Conservation (phyloP, 2,797 vertebrate genomes). For the Chiloscyllium punctatum region DNA sequence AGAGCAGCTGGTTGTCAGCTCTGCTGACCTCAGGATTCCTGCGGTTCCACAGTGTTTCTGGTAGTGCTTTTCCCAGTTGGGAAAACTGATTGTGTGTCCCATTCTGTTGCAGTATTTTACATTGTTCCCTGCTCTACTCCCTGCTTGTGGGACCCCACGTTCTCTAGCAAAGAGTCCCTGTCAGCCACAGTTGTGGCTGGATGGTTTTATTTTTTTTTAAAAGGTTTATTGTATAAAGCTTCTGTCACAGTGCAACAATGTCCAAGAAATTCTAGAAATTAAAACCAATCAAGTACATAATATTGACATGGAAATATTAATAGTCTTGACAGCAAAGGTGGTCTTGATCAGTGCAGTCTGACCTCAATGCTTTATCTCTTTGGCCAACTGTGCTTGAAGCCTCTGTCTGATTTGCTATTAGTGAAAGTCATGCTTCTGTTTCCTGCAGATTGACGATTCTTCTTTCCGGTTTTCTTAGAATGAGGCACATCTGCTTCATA, state of each 20-base stretch:
- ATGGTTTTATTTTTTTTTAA: neutral
- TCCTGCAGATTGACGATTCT: conserved; percentile 55
- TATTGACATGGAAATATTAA: neutral
- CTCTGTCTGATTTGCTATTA: conserved; percentile 72
- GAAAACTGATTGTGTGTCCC: too few species aligned
- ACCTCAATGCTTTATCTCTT: conserved; percentile 68
- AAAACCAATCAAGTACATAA: conserved; percentile 17
- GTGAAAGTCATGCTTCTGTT: conserved; percentile 84
- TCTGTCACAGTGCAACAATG: conserved; percentile 23
- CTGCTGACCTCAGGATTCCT: too few species aligned
- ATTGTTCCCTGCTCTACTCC: too few species aligned
- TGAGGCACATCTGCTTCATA: conserved; percentile 49
- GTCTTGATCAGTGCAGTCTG: neutral
- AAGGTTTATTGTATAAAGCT: conserved; percentile 36
- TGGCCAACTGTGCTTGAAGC: conserved; percentile 83
- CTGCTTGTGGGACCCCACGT: too few species aligned
- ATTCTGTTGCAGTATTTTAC: too few species aligned
- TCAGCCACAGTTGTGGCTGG: too few species aligned
- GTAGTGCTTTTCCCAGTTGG: too few species aligned
- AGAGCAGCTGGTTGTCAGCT: too few species aligned
- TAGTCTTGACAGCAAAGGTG: neutral
- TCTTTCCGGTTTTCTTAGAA: conserved; percentile 42
- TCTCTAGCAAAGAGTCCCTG: too few species aligned
- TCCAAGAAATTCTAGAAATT: conserved; percentile 33
- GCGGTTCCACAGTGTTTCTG: too few species aligned